Base-by-base conservation (phyloP, 2,113 vertebrate genomes). In the Muntiacus reevesi region DNA sequence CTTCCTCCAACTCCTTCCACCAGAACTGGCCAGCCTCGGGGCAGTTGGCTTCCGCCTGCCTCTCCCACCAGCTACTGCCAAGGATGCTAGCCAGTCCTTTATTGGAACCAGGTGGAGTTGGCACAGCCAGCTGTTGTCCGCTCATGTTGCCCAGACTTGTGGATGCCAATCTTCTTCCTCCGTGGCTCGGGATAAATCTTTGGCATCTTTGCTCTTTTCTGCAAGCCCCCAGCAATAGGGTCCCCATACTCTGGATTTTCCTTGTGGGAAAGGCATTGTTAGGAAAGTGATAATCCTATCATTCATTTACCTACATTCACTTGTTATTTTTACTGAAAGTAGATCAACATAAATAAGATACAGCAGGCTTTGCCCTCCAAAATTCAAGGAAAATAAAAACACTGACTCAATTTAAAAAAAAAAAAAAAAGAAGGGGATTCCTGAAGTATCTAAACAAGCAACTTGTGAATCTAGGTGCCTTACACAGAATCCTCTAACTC, bases 121-220 rank as follows among this genome's bases (percentile, higher is more conserved):
- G 97, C 90, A 97, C 91, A 98, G 96, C 95, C 98, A 98, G 98
- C 96, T 97, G 95, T 89, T 97, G 94, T 90, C 98, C 21, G 91
- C 82, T 98, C 87, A 76, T 97, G 92, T 87, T 98, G 96, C 95
- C 96, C 95, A 78, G 98, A 92, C 97, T 89, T 91, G 64, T 50
- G 90, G 79, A 85, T 98, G 96, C 92, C 97, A 98, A 86, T 95
- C 94, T 96, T 97, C 86, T 64, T 92, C 33, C 54, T 97, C 40
- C 2, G 55, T 95, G 89, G 96, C 93, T 98, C 25, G 2, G 74
- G 79, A 86, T 82, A 95, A 93, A 87, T 91, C 57, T 98, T 87
- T 97, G 94, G 97, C 93, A 76, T 96, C 94, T 97, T 96, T 97
- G 79, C 81, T 93, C 71, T 93, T 95, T 87, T 97, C 78, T 82